Evolutionary conservation across 2,113 vertebrate genomes (phyloP), one percentile per base, ranked within the genome.

Genomic region (Hippolais icterina): DNA sequence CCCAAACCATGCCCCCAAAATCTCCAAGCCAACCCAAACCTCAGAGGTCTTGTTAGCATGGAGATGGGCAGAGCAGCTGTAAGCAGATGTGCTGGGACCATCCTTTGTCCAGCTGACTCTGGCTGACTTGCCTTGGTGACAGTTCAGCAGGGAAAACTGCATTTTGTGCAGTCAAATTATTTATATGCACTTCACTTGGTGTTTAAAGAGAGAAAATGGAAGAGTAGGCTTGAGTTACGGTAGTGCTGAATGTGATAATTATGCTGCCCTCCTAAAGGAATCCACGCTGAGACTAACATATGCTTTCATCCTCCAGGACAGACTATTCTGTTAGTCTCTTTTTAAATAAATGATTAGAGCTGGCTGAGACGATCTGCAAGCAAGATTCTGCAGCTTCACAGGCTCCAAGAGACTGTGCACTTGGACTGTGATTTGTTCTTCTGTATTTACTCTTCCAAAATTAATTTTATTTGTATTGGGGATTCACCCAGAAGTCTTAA

Each of bases 331-430:
- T 94, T 94, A 83, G 94, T 93, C 84, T 96, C 78, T 95, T 93
- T 91, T 80, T 63, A 96, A 97, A 94, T 94, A 90, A 94, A 94
- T 94, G 37, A 96, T 93, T 95, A 93, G 87, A 91, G 47, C 93
- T 96, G 84, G 66, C 92, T 94, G 90, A 90, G 87, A 87, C 6
- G 18, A 80, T 85, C 60, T 93, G 63, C 52, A 83, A 77, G 91
- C 59, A 80, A n/a, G 83, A 76, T 81, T 83, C 85, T 92, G 75
- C 84, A 72, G 80, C 75, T 87, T 92, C 18, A 2, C 74, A 89
- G 71, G 71, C 92, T 95, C 82, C 24, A 20, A 66, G 74, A 93
- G 66, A 21, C 59, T 39, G 23, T 87, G 79, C 78, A 50, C 70
- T 87, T 88, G 79, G 63, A 18, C 84, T 94, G 82, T 46, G 91